phyloP scores from a whole-genome alignment of 2,888 invertebrate species.

The Axea sp. region DNA sequence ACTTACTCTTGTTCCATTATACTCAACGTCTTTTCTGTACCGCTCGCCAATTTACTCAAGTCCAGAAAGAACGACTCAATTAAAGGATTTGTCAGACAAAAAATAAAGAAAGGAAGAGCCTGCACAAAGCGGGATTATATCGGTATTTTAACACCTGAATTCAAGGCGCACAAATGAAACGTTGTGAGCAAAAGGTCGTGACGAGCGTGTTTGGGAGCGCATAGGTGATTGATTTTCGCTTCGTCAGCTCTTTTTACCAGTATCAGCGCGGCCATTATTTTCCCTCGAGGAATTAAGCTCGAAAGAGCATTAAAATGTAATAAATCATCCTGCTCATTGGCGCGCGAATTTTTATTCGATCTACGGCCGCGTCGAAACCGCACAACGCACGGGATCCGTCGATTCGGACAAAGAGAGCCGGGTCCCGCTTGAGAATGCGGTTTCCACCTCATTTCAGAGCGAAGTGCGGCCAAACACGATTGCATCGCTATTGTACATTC shows the following conservation, averaged over 20 bases:
- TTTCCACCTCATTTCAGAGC: slow-evolving; percentile 78
- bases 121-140: slow-evolving; percentile 28
- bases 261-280: slow-evolving; percentile 55
- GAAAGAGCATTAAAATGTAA: slow-evolving; percentile 59
- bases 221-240: slow-evolving; percentile 44
- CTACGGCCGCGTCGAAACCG: slow-evolving; percentile 64
- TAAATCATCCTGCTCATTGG: slow-evolving; percentile 56
- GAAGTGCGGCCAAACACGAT: slow-evolving; percentile 74
- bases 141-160: slow-evolving; percentile 44
- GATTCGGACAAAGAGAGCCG: slow-evolving; percentile 63
- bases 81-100: slow-evolving; percentile 24
- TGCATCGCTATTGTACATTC: slow-evolving; percentile 69
- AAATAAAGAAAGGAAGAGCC: neutral
- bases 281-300: slow-evolving; percentile 55
- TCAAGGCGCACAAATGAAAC: slow-evolving; percentile 14
- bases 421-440: slow-evolving; percentile 70
- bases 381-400: slow-evolving; percentile 37
- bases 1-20: no score
- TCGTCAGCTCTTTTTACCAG: slow-evolving; percentile 50
- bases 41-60: neutral
- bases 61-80: slow-evolving; percentile 17
- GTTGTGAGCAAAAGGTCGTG: slow-evolving; percentile 18
- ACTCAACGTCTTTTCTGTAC: no score
- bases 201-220: slow-evolving; percentile 31
- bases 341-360: slow-evolving; percentile 61